Conservation (phyloP, 2,113 vertebrate species). For the Hydrochoerus hydrochaeris region DNA sequence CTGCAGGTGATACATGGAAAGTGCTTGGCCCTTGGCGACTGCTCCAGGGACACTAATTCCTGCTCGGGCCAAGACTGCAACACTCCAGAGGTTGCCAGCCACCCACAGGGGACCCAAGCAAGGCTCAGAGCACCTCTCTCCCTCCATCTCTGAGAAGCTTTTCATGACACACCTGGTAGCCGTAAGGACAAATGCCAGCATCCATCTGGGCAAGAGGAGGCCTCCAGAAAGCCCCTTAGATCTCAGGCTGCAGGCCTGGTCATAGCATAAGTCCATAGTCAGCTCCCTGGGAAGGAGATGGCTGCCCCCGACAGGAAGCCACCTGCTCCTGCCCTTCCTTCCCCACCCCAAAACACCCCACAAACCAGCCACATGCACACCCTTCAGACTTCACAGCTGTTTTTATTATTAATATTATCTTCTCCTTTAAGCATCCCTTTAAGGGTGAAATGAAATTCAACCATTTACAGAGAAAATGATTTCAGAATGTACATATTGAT, state of each 20-base stretch:
- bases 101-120: neutral
- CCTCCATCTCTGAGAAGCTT: neutral
- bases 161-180: neutral
- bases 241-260: fast-evolving
- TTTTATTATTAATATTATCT: constrained; percentile 88
- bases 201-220: neutral
- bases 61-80: neutral
- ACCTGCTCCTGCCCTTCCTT: neutral
- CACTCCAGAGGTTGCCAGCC: neutral
- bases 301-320: neutral
- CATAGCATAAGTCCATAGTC: neutral
- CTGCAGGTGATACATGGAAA: neutral
- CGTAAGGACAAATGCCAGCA: neutral
- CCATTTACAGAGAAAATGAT: constrained; percentile 93
- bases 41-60: neutral
- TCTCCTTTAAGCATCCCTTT: constrained; percentile 91
- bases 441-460: constrained; percentile 93
- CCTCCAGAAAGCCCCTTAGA: neutral
- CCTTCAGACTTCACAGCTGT: constrained; percentile 81
- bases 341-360: constrained; percentile 58
- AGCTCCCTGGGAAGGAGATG: too few species aligned
- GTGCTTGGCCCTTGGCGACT: neutral
- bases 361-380: neutral
- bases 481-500: constrained; percentile 90
- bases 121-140: neutral